Base-by-base conservation (phyloP, 2,113 vertebrate genomes). In the Gavialis gangeticus region DNA sequence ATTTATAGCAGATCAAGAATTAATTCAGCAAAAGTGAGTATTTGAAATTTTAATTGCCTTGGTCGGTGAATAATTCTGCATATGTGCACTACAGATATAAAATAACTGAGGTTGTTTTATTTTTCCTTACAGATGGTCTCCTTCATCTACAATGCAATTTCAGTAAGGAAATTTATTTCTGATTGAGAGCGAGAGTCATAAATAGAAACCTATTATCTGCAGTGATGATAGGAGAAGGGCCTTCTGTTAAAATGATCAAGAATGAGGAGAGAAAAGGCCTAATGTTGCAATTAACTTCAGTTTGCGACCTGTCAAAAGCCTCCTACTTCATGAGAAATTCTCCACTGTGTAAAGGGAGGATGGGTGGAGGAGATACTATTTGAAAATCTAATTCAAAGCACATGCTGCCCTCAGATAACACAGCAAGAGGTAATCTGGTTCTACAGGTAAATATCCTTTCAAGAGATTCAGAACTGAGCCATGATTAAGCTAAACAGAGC, bases 361-460 rank as follows among this genome's bases (percentile, higher is more conserved):
- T 18, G 58, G 79, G 30, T 54, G 4, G 58, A 37, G 30, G 76
- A 90, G 89, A 84, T 83, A 91, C 89, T 76, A 78, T 88, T 95
- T 92, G 83, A 87, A 82, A 91, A 93, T 87, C 89, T 81, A 87
- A 94, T 95, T 93, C 89, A 75, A 91, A 64, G 91, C 82, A 82
- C 84, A 8, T 95, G 91, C 77, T 85, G 89, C 91, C 91, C 87
- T 95, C 82, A 75, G 94, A 95, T 95, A 95, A 85, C 82, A 5
- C 89, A 91, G 91, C 24, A 13, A 62, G 92, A 84, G 92, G 91
- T 92, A 91, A 93, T 89, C 92, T 89, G 58, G 64, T 57, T 80
- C 89, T 80, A 28, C 90, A 95, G 94, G 95, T 95, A 93, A 92
- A 91, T 88, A 82, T 58, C 46, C 66, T 82, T 88, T 63, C 76